Conservation (phyloP, 2,113 vertebrate genomes). For the Hydrochoerus hydrochaeris region DNA sequence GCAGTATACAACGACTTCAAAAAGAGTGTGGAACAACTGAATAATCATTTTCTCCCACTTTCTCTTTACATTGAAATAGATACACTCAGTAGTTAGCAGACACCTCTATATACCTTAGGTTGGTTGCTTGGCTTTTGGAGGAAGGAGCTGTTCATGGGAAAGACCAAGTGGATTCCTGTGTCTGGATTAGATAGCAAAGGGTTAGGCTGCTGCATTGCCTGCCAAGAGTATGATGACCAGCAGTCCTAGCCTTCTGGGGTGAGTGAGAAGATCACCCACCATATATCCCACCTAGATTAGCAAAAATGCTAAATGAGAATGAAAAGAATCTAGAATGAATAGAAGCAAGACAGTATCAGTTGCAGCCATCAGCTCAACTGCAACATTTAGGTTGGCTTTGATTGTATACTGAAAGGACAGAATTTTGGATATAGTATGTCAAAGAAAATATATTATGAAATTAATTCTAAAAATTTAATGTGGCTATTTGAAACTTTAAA, state of each 20-base stretch:
- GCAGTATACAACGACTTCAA: background rate
- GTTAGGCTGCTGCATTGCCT: background rate
- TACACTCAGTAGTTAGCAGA: background rate
- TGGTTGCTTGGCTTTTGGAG: background rate
- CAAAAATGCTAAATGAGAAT: background rate
- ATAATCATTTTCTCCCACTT: background rate
- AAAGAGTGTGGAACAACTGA: background rate
- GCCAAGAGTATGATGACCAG: background rate
- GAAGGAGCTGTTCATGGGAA: background rate
- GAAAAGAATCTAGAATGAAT: background rate
- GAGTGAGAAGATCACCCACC: background rate
- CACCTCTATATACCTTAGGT: background rate
- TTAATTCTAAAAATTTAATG: background rate
- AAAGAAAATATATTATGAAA: constrained; percentile 38
- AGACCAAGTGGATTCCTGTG: background rate
- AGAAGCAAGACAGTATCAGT: background rate
- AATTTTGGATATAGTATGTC: background rate
- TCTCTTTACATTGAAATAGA: background rate
- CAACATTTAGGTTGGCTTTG: background rate
- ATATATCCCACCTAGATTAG: background rate
- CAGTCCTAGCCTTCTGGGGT: background rate
- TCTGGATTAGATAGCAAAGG: background rate
- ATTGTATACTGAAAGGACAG: background rate
- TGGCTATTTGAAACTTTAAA: constrained; percentile 24
- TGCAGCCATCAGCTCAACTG: background rate